A percentile compares a stretch with the other conserved stretches of the same genome.
These are phyloP conservation scores for Spodoptera litura DNA, from an alignment of 1,140 invertebrate genomes.

Conservation along the genomic window DNA sequence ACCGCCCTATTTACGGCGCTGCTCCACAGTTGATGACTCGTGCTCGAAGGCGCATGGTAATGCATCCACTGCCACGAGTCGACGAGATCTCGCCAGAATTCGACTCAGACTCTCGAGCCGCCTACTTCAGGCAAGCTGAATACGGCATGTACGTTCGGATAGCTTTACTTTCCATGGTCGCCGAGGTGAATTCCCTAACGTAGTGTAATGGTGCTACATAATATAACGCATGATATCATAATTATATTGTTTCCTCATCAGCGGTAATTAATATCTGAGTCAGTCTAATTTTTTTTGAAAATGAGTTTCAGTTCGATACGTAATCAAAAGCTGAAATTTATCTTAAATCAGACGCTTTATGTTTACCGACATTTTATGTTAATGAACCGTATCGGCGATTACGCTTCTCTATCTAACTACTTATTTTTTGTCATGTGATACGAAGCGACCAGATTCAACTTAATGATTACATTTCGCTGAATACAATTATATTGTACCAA, in stretches of 20 bases:
- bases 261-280: background rate
- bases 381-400: background rate
- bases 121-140: slow-evolving; percentile 99
- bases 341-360: slow-evolving; percentile 9
- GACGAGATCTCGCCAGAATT: slow-evolving; percentile 98
- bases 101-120: slow-evolving; percentile 97
- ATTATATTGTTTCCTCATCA: background rate
- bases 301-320: background rate
- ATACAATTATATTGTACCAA: too few relatives aligned
- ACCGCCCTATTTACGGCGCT: too few relatives aligned
- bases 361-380: slow-evolving; percentile 24
- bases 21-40: slow-evolving; percentile 98
- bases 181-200: slow-evolving; percentile 87
- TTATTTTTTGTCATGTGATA: background rate
- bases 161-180: slow-evolving; percentile 97
- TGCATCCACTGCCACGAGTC: slow-evolving; percentile 98
- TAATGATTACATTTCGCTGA: too few relatives aligned
- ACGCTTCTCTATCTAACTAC: background rate
- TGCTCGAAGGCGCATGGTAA: slow-evolving; percentile 96
- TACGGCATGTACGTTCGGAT: slow-evolving; percentile 99
- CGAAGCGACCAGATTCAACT: background rate
- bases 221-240: background rate
- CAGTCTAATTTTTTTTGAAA: background rate
- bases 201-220: slow-evolving; percentile 51
- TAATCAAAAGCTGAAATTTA: slow-evolving; percentile 17